A percentile compares a stretch with the other conserved stretches of the same genome.
These are phyloP conservation scores for Pseudopodoces humilis DNA, from an alignment of 2,113 vertebrate species.

Conservation along the genomic window DNA sequence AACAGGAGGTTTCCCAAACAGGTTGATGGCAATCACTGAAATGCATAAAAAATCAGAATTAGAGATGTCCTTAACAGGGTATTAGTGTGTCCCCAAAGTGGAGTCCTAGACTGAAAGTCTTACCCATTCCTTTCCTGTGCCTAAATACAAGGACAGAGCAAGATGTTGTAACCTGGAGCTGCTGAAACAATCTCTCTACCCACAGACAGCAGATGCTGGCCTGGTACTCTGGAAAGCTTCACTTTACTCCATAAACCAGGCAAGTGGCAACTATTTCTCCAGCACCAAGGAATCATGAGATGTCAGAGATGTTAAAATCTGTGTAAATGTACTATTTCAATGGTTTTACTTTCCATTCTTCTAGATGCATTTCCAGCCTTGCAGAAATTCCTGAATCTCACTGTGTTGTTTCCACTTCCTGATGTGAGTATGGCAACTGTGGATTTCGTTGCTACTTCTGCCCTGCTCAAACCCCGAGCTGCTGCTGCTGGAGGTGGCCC, in stretches of 20 bases:
- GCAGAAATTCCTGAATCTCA: not conserved
- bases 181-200: not conserved
- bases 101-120: not conserved
- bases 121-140: not conserved
- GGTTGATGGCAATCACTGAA: not conserved
- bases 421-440: not conserved
- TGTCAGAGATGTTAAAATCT: not conserved
- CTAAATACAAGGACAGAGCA: not conserved
- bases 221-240: not conserved
- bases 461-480: not conserved
- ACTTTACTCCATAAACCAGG: not conserved
- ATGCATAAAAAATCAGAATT: not conserved
- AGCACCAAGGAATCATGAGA: not conserved
- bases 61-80: not conserved
- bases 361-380: not conserved
- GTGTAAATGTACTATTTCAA: not conserved
- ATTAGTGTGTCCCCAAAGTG: not conserved
- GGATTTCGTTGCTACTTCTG: not conserved
- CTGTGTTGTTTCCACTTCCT: not conserved
- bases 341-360: not conserved
- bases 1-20: not conserved
- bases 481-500: not conserved
- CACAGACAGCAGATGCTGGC: not conserved
- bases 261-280: not conserved
- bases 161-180: not conserved